A percentile compares a stretch with the other conserved stretches of the same genome.
Conservation (phyloP, 2,888 invertebrate genomes). For the Lacanobia oleracea region DNA sequence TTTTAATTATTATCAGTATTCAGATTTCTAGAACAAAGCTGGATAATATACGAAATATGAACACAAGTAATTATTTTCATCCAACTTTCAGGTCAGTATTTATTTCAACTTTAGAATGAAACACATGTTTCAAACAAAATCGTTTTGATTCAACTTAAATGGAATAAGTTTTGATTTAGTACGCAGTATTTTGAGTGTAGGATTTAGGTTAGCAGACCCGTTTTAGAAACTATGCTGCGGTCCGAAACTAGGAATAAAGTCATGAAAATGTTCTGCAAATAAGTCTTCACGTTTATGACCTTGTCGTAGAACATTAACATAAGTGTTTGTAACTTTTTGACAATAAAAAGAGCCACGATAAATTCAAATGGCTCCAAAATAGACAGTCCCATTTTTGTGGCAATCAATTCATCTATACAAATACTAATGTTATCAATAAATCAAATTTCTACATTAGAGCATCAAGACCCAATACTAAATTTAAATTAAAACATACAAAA, state of each 20-base stretch:
- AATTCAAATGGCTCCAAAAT: no score
- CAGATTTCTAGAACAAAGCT: neutral
- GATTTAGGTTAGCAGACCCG: neutral
- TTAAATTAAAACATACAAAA: no score
- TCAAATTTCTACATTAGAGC: no score
- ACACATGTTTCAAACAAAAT: slow-evolving; percentile 5
- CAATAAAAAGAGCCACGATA: no score
- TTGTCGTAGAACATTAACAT: no score
- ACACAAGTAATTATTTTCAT: slow-evolving; percentile 2
- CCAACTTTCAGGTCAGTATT: slow-evolving; percentile 2
- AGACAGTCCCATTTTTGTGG: no score
- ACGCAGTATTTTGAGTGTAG: neutral
- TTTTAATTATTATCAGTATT: slow-evolving; percentile 8
- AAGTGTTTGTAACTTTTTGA: neutral
- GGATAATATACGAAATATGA: neutral
- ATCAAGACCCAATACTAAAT: no score
- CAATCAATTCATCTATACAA: no score
- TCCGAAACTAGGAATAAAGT: no score
- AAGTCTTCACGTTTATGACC: no score
- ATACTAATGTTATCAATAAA: no score
- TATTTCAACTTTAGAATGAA: neutral
- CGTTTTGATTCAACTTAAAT: slow-evolving; percentile 7
- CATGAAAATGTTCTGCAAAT: no score
- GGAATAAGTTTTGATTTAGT: neutral
- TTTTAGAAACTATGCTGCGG: neutral